phyloP scores from a whole-genome alignment of 2,113 vertebrate genomes.

The Otus sunia region DNA sequence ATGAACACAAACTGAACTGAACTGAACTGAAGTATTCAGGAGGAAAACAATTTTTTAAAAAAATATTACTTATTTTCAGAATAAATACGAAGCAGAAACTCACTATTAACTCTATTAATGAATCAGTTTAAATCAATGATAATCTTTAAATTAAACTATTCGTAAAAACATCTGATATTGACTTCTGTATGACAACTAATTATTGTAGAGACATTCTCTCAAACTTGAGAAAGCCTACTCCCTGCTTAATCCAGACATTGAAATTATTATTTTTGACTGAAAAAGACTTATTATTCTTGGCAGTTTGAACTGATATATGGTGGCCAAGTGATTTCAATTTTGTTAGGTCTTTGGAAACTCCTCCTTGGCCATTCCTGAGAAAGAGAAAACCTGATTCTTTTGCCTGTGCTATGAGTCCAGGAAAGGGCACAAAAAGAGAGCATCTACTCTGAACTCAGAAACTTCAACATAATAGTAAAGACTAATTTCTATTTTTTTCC shows the following conservation, averaged over 20 bases:
- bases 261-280: not conserved
- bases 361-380: not conserved
- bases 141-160: not conserved
- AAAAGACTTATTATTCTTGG: not conserved
- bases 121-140: not conserved
- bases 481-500: not conserved
- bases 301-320: not conserved
- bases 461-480: not conserved
- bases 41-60: not conserved
- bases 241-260: not conserved
- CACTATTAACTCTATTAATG: not conserved
- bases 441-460: not conserved
- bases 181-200: not conserved
- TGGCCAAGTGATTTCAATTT: not conserved
- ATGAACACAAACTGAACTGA: not conserved
- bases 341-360: not conserved
- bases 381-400: not conserved
- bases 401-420: not conserved
- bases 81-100: not conserved
- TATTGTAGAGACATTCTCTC: not conserved
- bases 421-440: not conserved
- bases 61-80: not conserved
- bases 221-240: not conserved
- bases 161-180: not conserved
- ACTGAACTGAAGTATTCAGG: not conserved